Percentiles rank a stretch among this genome's conserved stretches.
Evolutionary conservation across 2,113 vertebrate genomes (phyloP).

Genomic region (Riparia riparia): DNA sequence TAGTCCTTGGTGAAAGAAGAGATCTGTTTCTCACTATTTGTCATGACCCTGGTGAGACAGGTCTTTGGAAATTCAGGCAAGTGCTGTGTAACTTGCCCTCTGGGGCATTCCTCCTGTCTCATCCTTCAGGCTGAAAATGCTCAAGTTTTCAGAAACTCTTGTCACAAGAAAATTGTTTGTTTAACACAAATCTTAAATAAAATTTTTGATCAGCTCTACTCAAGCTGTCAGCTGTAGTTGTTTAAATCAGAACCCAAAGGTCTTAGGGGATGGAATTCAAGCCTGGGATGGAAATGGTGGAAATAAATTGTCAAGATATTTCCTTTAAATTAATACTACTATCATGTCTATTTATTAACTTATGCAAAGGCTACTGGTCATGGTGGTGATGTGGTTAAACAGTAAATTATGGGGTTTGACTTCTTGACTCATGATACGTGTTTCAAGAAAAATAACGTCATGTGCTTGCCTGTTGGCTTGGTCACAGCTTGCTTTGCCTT

Average conservation of each 20-base stretch:
- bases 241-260: not conserved
- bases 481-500: fast-evolving
- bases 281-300: not conserved
- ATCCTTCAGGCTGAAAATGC: not conserved
- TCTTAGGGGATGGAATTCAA: not conserved
- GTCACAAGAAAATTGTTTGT: not conserved
- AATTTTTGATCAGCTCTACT: not conserved
- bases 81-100: fast-evolving
- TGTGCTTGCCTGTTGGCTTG: not conserved
- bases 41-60: fast-evolving
- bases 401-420: not conserved
- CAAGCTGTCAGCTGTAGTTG: not conserved
- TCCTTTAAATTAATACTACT: not conserved
- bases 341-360: not conserved
- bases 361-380: not conserved
- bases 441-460: not conserved
- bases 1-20: not conserved
- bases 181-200: not conserved
- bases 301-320: not conserved
- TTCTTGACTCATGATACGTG: not conserved
- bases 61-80: not conserved
- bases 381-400: not conserved
- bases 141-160: not conserved
- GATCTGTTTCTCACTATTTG: not conserved
- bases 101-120: not conserved